phyloP scores from a whole-genome alignment of 2,888 invertebrate species.

The Leptopilina drosophilae region DNA sequence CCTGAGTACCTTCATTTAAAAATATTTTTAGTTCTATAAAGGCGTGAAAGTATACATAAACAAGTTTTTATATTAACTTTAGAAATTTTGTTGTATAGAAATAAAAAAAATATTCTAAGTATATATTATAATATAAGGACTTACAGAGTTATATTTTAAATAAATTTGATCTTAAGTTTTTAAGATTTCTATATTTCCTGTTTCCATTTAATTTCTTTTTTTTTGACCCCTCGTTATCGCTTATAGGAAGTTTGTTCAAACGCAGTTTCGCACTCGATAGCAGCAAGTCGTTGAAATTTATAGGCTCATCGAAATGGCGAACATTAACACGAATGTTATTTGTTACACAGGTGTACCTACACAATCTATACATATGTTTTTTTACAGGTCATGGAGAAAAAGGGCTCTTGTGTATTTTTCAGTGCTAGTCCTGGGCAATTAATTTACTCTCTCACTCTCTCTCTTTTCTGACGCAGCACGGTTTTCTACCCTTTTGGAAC shows the following conservation, averaged over 20 bases:
- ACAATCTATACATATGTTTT: constrained; percentile 44
- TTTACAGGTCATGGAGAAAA: constrained; percentile 41
- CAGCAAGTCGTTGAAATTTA: constrained; percentile 23
- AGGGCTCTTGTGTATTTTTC: constrained; percentile 59
- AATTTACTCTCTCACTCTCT: constrained; percentile 54
- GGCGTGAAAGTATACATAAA: too few species aligned
- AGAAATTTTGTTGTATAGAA: too few species aligned
- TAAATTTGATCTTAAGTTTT: background rate
- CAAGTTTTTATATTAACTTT: too few species aligned
- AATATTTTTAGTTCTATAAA: too few species aligned
- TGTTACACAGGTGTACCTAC: constrained; percentile 42
- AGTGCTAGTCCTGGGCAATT: constrained; percentile 57
- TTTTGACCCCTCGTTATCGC: background rate
- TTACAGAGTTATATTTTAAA: too few species aligned
- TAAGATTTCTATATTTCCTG: background rate
- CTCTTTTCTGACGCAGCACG: constrained; percentile 23
- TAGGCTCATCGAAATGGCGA: constrained; percentile 30
- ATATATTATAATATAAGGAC: too few species aligned
- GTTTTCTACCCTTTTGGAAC: constrained; percentile 31
- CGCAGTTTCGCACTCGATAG: constrained; percentile 27
- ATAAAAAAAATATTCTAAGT: too few species aligned
- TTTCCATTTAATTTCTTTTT: background rate
- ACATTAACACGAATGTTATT: constrained; percentile 40
- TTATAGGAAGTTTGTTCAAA: background rate
- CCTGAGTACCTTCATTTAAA: too few species aligned